phyloP scores from a whole-genome alignment of 2,888 invertebrate species.

The Drosophila rubida region DNA sequence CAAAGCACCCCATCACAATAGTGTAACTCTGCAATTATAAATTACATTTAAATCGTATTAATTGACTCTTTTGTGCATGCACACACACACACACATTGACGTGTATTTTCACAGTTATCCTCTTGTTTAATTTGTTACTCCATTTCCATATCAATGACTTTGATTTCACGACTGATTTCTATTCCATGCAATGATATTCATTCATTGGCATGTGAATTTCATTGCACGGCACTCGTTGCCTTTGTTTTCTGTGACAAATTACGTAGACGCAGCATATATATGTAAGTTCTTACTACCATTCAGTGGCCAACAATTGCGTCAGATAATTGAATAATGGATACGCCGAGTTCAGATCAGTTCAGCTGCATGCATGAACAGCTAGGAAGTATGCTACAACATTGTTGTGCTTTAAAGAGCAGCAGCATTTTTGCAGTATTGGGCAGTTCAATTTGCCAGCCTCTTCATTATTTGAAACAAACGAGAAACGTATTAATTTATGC shows the following conservation, averaged over 20 bases:
- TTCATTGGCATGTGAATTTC: slow-evolving; percentile 6
- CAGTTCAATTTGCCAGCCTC: no score
- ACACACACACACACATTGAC: slow-evolving; percentile 1
- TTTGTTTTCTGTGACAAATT: neutral
- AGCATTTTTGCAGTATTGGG: no score
- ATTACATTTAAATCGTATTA: slow-evolving; percentile 36
- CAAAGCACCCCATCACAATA: slow-evolving; percentile 7
- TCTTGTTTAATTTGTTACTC: slow-evolving; percentile 8
- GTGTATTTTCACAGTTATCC: slow-evolving; percentile 2
- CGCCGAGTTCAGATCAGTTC: neutral
- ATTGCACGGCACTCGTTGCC: neutral
- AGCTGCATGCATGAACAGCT: no score
- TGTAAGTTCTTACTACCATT: neutral
- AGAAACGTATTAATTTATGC: no score
- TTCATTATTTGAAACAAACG: no score
- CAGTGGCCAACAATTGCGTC: neutral
- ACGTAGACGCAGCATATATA: neutral
- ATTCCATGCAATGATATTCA: neutral
- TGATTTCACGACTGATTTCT: slow-evolving; percentile 4
- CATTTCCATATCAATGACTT: slow-evolving; percentile 18
- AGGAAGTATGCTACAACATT: no score
- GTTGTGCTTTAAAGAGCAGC: no score
- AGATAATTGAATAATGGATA: neutral
- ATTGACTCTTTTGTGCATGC: slow-evolving; percentile 30
- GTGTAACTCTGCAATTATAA: slow-evolving; percentile 14